Evolutionary conservation across 2,797 vertebrate species (phyloP).

Genomic region (Aselliscus stoliczkanus): DNA sequence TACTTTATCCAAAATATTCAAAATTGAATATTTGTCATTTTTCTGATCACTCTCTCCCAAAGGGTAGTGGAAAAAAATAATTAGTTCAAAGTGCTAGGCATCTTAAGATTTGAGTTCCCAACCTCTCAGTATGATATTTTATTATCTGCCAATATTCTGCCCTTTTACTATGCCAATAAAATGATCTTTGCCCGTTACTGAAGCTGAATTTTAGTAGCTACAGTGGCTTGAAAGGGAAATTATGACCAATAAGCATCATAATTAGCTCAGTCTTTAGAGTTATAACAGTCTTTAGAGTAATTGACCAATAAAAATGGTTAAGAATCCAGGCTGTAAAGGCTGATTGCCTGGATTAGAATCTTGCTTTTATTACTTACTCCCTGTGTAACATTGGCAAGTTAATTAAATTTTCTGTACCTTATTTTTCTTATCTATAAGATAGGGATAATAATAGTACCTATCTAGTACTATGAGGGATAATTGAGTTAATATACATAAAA

Average conservation of each 20-base stretch:
- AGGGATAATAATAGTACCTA: not conserved
- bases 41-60: not conserved
- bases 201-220: conserved; percentile 44
- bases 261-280: conserved; percentile 29
- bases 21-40: not conserved
- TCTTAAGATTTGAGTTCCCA: not conserved
- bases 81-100: not conserved
- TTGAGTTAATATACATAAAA: not conserved
- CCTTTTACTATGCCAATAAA: not conserved
- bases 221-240: conserved; percentile 33
- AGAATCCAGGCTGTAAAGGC: conserved; percentile 19
- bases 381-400: conserved; percentile 6
- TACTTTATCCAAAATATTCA: conserved; percentile 16
- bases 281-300: conserved; percentile 23
- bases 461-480: not conserved
- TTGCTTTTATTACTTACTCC: conserved; percentile 20
- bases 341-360: conserved; percentile 26
- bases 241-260: conserved; percentile 23
- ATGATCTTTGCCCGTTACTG: conserved; percentile 14
- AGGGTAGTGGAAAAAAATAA: not conserved
- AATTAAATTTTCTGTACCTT: conserved; percentile 36
- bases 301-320: conserved; percentile 25
- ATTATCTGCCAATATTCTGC: not conserved
- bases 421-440: conserved; percentile 40
- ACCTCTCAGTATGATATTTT: not conserved